phyloP scores from a whole-genome alignment of 2,797 vertebrate species.

The Limnodromus scolopaceus region DNA sequence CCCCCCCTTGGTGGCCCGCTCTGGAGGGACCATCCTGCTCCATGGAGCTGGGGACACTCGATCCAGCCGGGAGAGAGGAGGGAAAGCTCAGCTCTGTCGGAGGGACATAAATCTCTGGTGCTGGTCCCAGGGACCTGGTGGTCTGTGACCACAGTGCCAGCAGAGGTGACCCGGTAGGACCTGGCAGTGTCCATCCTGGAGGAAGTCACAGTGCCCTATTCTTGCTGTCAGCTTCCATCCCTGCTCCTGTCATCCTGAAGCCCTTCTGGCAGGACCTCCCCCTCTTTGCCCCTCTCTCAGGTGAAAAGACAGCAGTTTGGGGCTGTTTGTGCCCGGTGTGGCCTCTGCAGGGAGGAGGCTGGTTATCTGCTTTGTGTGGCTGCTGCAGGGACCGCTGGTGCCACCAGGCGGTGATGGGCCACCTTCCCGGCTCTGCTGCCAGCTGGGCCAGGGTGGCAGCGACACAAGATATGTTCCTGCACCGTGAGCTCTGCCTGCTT shows the following conservation, averaged over 20 bases:
- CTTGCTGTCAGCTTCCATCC: neutral
- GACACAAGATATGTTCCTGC: neutral
- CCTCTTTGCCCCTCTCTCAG: rapidly evolving
- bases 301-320: neutral
- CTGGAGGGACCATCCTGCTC: neutral
- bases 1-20: neutral
- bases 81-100: neutral
- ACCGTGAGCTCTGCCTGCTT: neutral
- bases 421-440: neutral
- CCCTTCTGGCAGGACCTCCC: neutral
- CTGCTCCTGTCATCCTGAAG: rapidly evolving
- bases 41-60: rapidly evolving
- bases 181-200: rapidly evolving
- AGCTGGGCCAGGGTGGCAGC: neutral
- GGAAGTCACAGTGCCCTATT: neutral
- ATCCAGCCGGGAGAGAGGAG: neutral
- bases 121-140: neutral
- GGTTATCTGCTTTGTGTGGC: neutral
- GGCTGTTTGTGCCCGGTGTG: neutral
- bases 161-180: neutral
- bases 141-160: neutral
- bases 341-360: neutral
- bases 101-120: rapidly evolving
- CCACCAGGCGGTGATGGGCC: neutral
- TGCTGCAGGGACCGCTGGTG: neutral